Conservation (phyloP, 2,888 invertebrate genomes). For the Halictus ligatus region DNA sequence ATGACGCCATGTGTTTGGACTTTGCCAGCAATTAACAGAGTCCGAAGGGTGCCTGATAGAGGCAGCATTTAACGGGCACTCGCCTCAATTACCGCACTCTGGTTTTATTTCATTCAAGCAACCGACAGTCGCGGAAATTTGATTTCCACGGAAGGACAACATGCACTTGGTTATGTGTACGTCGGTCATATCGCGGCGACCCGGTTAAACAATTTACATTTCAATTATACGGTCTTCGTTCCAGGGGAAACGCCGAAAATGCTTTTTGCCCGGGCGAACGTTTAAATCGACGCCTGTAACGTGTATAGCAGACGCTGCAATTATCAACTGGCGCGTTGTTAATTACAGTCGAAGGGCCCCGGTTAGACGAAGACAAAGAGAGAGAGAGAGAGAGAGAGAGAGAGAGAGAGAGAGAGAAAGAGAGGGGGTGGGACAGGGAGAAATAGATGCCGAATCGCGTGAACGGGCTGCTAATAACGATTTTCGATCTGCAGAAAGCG, state of each 20-base stretch:
- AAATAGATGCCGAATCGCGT: slow-evolving; percentile 14
- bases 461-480: slow-evolving; percentile 66
- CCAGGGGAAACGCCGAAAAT: slow-evolving; percentile 44
- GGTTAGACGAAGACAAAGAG: neutral
- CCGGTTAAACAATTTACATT: slow-evolving; percentile 56
- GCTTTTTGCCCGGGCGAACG: slow-evolving; percentile 9
- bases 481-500: slow-evolving; percentile 61
- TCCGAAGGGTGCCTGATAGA: neutral
- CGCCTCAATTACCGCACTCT: neutral
- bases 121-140: slow-evolving; percentile 12
- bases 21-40: neutral
- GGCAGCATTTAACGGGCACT: neutral
- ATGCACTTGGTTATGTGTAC: slow-evolving; percentile 28
- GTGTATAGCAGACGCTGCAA: slow-evolving; percentile 27
- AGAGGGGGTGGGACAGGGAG: neutral
- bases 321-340: slow-evolving; percentile 44
- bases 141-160: slow-evolving; percentile 15
- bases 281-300: slow-evolving; percentile 37
- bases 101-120: slow-evolving; percentile 17
- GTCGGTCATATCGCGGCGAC: slow-evolving; percentile 8
- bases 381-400: neutral
- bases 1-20: neutral
- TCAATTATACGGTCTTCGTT: slow-evolving; percentile 45
- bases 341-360: slow-evolving; percentile 35
- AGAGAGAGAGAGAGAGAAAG: neutral